Conservation (phyloP, 2,888 invertebrate species). For the Eupithecia centaureata region DNA sequence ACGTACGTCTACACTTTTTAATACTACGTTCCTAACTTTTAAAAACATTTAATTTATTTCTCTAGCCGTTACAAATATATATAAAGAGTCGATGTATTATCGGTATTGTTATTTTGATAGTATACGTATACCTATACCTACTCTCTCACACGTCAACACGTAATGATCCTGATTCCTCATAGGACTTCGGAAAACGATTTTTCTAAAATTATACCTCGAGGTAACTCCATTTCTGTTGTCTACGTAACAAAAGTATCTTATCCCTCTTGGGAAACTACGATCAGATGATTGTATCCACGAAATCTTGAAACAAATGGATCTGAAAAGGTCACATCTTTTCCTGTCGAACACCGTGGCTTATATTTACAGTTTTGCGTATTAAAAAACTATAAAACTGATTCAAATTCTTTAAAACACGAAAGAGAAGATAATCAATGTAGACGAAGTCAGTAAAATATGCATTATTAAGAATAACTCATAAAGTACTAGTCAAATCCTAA, state of each 20-base stretch:
- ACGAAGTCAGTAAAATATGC: too few species aligned
- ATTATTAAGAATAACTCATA: too few species aligned
- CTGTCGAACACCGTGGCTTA: background rate
- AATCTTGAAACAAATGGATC: conserved; percentile 2
- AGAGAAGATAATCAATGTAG: too few species aligned
- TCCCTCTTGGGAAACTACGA: background rate
- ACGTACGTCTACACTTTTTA: too few species aligned
- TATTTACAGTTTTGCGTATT: too few species aligned
- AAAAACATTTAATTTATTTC: background rate
- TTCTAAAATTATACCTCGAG: background rate
- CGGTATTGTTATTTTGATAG: background rate
- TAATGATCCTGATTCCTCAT: conserved; percentile 1
- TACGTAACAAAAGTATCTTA: background rate
- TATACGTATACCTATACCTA: too few species aligned
- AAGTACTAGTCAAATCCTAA: too few species aligned
- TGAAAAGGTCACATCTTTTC: background rate
- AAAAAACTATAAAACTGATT: too few species aligned
- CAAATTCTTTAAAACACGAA: too few species aligned
- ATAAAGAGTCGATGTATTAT: background rate
- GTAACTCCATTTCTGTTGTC: conserved; percentile 1
- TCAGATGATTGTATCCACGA: background rate
- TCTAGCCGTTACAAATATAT: background rate
- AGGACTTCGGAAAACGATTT: conserved; percentile 1
- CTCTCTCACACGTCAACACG: conserved; percentile 4
- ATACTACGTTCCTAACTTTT: background rate